Evolutionary conservation across 2,888 invertebrate genomes (phyloP).

Genomic region (Agonum fuliginosum): DNA sequence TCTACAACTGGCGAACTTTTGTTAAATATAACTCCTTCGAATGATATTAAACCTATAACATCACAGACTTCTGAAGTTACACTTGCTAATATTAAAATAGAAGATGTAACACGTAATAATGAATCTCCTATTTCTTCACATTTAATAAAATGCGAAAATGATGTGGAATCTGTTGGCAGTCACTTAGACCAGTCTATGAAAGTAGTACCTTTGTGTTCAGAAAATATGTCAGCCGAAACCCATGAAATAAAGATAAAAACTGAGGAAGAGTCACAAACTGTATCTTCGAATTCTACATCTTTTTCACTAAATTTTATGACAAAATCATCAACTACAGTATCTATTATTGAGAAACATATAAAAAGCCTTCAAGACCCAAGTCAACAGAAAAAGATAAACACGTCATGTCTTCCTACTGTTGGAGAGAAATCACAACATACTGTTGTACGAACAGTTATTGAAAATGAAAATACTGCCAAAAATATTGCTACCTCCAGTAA

Average conservation of each 20-base stretch:
- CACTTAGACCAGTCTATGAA: conserved; percentile 42
- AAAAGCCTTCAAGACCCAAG: conserved; percentile 33
- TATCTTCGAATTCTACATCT: background rate
- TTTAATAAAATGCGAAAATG: conserved; percentile 17
- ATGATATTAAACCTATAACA: conserved; percentile 22
- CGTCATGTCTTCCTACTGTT: conserved; percentile 42
- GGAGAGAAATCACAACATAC: conserved; percentile 54
- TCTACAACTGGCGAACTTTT: conserved; percentile 61
- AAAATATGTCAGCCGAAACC: conserved; percentile 11
- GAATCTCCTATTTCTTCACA: conserved; percentile 24
- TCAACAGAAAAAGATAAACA: background rate
- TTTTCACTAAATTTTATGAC: conserved; percentile 47
- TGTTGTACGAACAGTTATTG: conserved; percentile 48
- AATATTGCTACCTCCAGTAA: conserved; percentile 36
- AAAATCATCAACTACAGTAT: conserved; percentile 3
- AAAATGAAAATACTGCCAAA: conserved; percentile 44
- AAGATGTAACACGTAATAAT: conserved; percentile 22
- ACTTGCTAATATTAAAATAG: conserved; percentile 16
- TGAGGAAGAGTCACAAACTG: conserved; percentile 28
- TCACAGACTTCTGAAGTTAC: conserved; percentile 9
- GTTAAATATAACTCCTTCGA: conserved; percentile 40
- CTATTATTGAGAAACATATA: conserved; percentile 48
- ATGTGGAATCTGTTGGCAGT: conserved; percentile 19
- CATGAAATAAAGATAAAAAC: conserved; percentile 14
- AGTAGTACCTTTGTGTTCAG: conserved; percentile 47